Evolutionary conservation across 2,888 invertebrate genomes (phyloP), one percentile per base, ranked within the genome.

Genomic region (Synanthedon vespiformis): DNA sequence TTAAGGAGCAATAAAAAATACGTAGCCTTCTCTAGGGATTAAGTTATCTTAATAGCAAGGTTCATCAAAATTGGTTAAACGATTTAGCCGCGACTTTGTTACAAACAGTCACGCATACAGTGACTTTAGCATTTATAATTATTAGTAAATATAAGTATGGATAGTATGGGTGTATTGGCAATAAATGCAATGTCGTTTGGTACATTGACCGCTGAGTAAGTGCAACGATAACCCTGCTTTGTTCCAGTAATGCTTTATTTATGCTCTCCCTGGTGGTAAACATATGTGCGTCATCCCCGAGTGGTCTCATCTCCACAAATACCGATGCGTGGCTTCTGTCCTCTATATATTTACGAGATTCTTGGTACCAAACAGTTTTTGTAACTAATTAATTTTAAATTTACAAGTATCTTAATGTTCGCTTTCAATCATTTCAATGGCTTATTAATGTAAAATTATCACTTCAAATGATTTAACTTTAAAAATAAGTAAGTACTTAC

Each of bases 241-340:
- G 74, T 70, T 67, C 60, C 34, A 34, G 67, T 60, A 56, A 57
- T 72, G 70, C 70, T 82, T 80, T 86, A 84, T 85, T 84, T 83
- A 68, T 74, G 77, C 70, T 70, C 84, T 76, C 79, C 63, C 72
- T 73, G 81, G 77, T 77, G 84, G 85, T 75, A 81, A 77, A 81
- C 82, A 80, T 68, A 71, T 72, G 80, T 82, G 80, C 80, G 82
- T 82, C 83, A 83, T 76, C 74, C 65, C 70, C 72, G 52, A 74
- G 73, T 72, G 74, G 74, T 75, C 72, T 75, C 67, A 56, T 63
- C 63, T 76, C 77, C 74, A 80, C 77, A 83, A 83, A 84, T 83
- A 83, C 74, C 40, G 40, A n/a, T n/a, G 58, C 62, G n/a, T 22
- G 47, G 11, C 60, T 58, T 62, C 56, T 58, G 61, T 57, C 60